Evolutionary conservation across 2,113 vertebrate species (phyloP).

Genomic region (Planiliza haematocheilus): DNA sequence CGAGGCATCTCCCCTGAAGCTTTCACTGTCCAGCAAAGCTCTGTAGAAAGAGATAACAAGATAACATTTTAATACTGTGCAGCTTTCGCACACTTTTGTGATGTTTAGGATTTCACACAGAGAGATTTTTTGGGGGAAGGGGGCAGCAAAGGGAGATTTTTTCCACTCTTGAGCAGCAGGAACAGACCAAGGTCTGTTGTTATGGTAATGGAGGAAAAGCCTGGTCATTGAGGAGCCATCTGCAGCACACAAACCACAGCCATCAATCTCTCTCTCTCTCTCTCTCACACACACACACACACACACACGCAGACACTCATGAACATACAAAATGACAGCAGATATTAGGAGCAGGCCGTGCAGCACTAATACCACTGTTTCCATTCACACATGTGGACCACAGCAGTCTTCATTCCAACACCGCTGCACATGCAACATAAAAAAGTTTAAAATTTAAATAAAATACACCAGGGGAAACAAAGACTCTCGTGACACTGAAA

Average conservation of each 20-base stretch:
- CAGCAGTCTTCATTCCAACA: slow-evolving; percentile 48
- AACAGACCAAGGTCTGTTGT: slow-evolving; percentile 71
- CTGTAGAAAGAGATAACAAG: slow-evolving; percentile 65
- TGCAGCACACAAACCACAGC: slow-evolving; percentile 64
- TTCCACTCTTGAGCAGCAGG: slow-evolving; percentile 56
- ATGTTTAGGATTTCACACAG: background rate
- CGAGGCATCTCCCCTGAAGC: slow-evolving; percentile 44
- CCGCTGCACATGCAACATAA: background rate
- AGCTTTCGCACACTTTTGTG: background rate
- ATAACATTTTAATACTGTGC: background rate
- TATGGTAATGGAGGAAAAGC: slow-evolving; percentile 79
- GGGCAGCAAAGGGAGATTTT: slow-evolving; percentile 31
- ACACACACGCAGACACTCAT: background rate
- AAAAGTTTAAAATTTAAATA: too few relatives aligned
- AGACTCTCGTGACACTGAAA: slow-evolving; percentile 30
- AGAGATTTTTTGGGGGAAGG: slow-evolving; percentile 21
- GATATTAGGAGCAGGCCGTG: slow-evolving; percentile 59
- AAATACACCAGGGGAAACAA: too few relatives aligned
- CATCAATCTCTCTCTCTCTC: slow-evolving; percentile 44
- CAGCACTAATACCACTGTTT: slow-evolving; percentile 59
- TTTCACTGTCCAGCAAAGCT: slow-evolving; percentile 80
- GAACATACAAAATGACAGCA: slow-evolving; percentile 11
- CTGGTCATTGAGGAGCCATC: slow-evolving; percentile 77
- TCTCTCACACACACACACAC: slow-evolving; percentile 21
- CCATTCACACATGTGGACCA: slow-evolving; percentile 38